phyloP scores from a whole-genome alignment of 2,113 vertebrate species.

The Vireo altiloquus region DNA sequence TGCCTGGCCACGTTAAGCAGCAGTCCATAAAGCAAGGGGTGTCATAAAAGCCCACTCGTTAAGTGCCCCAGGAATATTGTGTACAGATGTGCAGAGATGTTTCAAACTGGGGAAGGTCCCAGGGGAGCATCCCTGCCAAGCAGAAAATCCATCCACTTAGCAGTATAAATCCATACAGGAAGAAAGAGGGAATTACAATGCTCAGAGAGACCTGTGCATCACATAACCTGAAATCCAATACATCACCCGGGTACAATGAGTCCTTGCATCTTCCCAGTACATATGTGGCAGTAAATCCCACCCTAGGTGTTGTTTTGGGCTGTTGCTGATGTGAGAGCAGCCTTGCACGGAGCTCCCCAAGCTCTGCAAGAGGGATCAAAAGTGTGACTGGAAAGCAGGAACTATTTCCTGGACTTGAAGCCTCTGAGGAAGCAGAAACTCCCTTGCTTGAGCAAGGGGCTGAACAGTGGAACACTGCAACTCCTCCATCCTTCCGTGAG shows the following conservation, averaged over 20 bases:
- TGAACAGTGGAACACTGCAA: fast-evolving
- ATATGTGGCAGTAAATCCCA: constrained; percentile 40
- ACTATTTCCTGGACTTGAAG: background rate
- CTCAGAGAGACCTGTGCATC: constrained; percentile 31
- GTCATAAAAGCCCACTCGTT: background rate
- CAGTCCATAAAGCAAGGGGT: constrained; percentile 19
- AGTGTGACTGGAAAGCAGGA: background rate
- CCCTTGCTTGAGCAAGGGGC: background rate
- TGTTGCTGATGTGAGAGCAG: background rate
- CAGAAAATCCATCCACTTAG: constrained; percentile 67
- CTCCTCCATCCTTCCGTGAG: background rate
- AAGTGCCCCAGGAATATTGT: constrained; percentile 24
- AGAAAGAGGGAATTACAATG: constrained; percentile 35
- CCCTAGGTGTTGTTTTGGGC: constrained; percentile 12
- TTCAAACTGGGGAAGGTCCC: constrained; percentile 31
- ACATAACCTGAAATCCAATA: constrained; percentile 58
- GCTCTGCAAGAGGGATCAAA: background rate
- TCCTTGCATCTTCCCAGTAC: constrained; percentile 5
- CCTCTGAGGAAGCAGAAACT: background rate
- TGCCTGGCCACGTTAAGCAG: background rate
- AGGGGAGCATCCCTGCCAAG: constrained; percentile 43
- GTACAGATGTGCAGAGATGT: constrained; percentile 57
- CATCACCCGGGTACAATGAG: background rate
- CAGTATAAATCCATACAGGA: constrained; percentile 61
- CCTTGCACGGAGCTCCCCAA: background rate